A percentile compares a stretch with the other conserved stretches of the same genome.
These are phyloP conservation scores for Craseonycteris thonglongyai DNA, from an alignment of 2,113 vertebrate genomes.

Conservation along the genomic window DNA sequence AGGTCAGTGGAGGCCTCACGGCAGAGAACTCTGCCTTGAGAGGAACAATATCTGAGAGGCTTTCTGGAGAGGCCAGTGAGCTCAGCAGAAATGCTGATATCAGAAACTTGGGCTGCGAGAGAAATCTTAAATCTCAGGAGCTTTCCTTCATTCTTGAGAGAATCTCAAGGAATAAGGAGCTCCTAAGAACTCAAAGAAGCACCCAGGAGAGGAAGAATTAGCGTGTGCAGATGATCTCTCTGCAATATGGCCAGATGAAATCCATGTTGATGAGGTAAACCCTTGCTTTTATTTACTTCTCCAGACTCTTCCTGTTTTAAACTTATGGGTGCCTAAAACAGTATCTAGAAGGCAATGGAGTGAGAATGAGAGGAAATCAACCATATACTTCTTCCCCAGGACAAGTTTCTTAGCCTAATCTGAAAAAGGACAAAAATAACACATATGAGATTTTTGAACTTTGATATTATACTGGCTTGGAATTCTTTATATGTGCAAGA, in stretches of 20 bases:
- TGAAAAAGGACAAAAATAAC: neutral
- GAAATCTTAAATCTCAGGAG: neutral
- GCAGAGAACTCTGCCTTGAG: neutral
- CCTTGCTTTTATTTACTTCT: neutral
- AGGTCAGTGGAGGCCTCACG: neutral
- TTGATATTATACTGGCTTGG: neutral
- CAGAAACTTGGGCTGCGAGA: neutral
- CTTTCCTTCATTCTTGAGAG: neutral
- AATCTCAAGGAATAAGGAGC: neutral
- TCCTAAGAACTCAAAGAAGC: neutral
- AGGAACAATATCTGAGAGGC: neutral
- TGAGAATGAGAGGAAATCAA: neutral
- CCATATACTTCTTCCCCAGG: neutral
- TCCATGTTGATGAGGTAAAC: neutral
- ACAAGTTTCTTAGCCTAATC: neutral
- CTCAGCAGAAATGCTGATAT: neutral
- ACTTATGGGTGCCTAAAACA: neutral
- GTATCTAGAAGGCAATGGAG: neutral
- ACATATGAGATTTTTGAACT: neutral
- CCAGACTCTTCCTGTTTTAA: neutral
- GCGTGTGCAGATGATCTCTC: neutral
- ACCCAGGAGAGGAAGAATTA: neutral
- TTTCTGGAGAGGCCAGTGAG: neutral
- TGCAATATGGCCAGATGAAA: neutral
- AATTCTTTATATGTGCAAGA: neutral